Evolutionary conservation across 1,140 invertebrate species (phyloP), one percentile per base, ranked within the genome.

Genomic region (Musca vetustissima): DNA sequence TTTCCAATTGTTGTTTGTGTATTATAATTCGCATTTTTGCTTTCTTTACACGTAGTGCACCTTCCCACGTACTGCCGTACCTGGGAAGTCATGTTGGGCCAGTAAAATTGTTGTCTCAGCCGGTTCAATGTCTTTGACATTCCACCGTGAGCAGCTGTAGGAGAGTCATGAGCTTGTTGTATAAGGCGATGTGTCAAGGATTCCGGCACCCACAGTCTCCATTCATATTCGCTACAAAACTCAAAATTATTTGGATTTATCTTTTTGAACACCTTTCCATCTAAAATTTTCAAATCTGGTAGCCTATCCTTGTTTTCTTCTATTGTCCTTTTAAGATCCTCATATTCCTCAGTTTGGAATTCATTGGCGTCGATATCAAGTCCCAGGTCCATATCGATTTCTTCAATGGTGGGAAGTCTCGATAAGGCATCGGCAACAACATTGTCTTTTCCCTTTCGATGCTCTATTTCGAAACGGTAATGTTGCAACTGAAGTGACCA

Each of bases 391-490:
- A 55, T 17, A 8, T 15, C 19, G 19, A 67, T 36, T 52, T 67
- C 66, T 3, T 67, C 69, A 1, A 59, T 22, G 8, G 32, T 47
- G 0, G 19, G 52, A 13, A 53, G 52, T 17, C 78, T 43, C 19
- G 74, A 75, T 0, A 80, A 21, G 0, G 72, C 69, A 50, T 80
- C 76, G 0, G 77, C 72, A 36, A 78, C 72, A 1, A 76, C 43
- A 52, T 79, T 73, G 15, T 80, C 69, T 11, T 15, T 49, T 17
- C 77, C 79, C 7, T 73, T 71, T 9, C 77, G 72, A 50, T 80
- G 78, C 57, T 74, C n/a, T 13, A 53, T 53, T 6, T 21, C 19
- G 13, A 53, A 53, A 19, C 22, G 9, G 14, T 53, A 53, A 7
- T 19, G 11, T 22, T 53, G 52, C 6, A 53, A 24, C 9, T 53